phyloP scores from a whole-genome alignment of 2,797 vertebrate genomes.

The Hirundo rustica region DNA sequence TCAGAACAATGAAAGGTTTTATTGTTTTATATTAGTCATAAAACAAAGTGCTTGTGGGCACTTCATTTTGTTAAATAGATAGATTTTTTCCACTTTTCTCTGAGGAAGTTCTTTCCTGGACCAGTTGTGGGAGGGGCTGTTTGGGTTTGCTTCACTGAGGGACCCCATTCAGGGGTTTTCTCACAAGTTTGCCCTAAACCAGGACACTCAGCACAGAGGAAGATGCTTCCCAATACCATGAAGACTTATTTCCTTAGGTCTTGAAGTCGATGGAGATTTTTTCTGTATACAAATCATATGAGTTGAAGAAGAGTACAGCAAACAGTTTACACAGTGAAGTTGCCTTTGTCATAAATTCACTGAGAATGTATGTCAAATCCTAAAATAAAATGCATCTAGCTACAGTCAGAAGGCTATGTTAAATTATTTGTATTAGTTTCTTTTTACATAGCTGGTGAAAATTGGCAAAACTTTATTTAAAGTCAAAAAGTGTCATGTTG shows the following conservation, averaged over 20 bases:
- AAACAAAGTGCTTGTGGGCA: too few relatives aligned
- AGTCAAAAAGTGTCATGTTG: neutral
- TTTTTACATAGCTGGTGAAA: neutral
- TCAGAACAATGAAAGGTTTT: too few relatives aligned
- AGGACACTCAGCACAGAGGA: neutral
- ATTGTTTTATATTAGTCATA: too few relatives aligned
- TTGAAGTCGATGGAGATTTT: neutral
- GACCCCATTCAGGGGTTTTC: too few relatives aligned
- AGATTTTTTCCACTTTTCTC: too few relatives aligned
- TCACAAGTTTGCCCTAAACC: too few relatives aligned
- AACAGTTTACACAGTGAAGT: neutral
- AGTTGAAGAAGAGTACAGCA: neutral
- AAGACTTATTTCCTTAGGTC: neutral
- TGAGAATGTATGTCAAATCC: neutral
- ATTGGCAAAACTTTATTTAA: neutral
- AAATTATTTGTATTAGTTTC: neutral
- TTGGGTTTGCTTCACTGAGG: too few relatives aligned
- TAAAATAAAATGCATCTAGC: neutral
- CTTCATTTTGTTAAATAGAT: too few relatives aligned
- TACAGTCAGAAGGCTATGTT: neutral
- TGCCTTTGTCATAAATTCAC: neutral
- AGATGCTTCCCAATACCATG: neutral
- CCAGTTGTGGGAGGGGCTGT: too few relatives aligned
- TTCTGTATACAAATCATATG: neutral
- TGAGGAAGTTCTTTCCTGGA: too few relatives aligned